Evolutionary conservation across 2,888 invertebrate species (phyloP).

Genomic region (Amblyjoppa fuscipennis): DNA sequence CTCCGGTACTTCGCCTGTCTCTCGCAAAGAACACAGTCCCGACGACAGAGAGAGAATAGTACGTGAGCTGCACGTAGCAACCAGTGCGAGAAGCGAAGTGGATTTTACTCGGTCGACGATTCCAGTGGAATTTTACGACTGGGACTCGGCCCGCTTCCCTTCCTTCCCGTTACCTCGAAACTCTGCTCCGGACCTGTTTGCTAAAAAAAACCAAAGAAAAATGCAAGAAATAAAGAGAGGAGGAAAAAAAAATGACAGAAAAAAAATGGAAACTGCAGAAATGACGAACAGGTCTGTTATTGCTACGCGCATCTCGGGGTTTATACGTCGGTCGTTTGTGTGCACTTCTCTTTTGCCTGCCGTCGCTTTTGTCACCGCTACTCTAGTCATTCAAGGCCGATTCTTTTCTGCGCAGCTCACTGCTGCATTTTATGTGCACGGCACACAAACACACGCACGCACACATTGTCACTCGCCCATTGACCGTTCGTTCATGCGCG

Average conservation of each 20-base stretch:
- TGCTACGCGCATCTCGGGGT: conserved; percentile 41
- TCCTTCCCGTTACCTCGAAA: conserved; percentile 40
- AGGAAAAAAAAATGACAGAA: conserved; percentile 23
- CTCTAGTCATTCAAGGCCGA: conserved; percentile 46
- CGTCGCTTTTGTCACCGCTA: conserved; percentile 11
- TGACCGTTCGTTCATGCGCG: conserved; percentile 4
- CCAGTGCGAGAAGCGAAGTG: conserved; percentile 29
- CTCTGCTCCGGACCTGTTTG: conserved; percentile 54
- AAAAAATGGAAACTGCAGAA: conserved; percentile 27
- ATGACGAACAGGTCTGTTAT: conserved; percentile 40
- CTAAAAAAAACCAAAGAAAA: no score
- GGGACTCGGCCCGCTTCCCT: conserved; percentile 14
- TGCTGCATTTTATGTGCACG: neutral
- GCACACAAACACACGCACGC: neutral
- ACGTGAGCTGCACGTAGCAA: conserved; percentile 14
- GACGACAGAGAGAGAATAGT: conserved; percentile 10
- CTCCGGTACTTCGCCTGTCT: conserved; percentile 15
- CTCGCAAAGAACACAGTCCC: conserved; percentile 19
- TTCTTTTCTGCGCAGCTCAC: conserved; percentile 22
- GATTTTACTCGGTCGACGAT: conserved; percentile 52
- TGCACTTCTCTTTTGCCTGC: conserved; percentile 17
- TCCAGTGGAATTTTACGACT: conserved; percentile 57
- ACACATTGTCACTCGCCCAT: no score
- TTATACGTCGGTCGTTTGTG: conserved; percentile 25
- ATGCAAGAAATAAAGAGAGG: no score